Evolutionary conservation across 2,113 vertebrate genomes (phyloP).

Genomic region (Strix uralensis): DNA sequence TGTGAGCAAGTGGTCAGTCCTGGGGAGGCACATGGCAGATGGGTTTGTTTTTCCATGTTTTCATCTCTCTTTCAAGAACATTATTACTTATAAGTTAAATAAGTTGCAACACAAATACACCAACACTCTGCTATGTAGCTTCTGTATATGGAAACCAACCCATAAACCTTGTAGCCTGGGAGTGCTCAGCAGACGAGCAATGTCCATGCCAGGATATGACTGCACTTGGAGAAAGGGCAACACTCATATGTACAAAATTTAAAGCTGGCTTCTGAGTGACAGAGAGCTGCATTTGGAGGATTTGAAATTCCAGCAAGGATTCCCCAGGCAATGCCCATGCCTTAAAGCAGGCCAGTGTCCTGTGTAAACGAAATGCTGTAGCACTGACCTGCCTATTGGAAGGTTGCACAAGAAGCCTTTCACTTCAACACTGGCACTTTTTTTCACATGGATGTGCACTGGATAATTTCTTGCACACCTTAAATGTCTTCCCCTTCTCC

Average conservation of each 20-base stretch:
- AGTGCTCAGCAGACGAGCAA: background rate
- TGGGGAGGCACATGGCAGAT: background rate
- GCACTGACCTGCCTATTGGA: accelerated
- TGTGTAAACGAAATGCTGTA: background rate
- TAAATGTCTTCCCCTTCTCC: background rate
- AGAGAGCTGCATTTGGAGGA: background rate
- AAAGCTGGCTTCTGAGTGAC: background rate
- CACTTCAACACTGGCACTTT: accelerated
- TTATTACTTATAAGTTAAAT: background rate
- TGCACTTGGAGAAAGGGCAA: background rate
- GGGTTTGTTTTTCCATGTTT: background rate
- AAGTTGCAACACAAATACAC: background rate
- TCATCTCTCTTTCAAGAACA: background rate
- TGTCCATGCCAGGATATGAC: too few species aligned
- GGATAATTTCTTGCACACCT: background rate
- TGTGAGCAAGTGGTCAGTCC: background rate
- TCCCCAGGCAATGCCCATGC: background rate
- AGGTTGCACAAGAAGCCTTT: background rate
- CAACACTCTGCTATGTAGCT: background rate
- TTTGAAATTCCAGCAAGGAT: background rate
- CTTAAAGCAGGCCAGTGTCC: background rate
- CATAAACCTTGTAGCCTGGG: background rate
- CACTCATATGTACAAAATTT: background rate
- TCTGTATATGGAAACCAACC: background rate
- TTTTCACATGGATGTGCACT: background rate